Conservation (phyloP, 2,888 invertebrate species). For the Microctonus aethiopoides region DNA sequence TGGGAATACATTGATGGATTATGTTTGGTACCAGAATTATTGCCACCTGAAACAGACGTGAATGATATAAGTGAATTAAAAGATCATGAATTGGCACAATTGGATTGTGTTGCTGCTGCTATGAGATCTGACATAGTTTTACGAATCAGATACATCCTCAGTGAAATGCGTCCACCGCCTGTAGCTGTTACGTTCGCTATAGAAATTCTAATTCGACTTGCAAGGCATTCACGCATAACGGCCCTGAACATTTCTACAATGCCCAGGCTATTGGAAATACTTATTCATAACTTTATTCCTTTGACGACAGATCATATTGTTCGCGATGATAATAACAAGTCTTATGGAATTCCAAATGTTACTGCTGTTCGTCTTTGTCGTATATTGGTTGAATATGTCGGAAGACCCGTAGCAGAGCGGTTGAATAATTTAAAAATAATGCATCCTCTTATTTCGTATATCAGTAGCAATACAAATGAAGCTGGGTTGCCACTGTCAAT, state of each 20-base stretch:
- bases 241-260: conserved; percentile 74
- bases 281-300: conserved; percentile 74
- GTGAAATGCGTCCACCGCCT: conserved; percentile 76
- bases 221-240: conserved; percentile 79
- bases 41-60: conserved; percentile 59
- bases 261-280: conserved; percentile 74
- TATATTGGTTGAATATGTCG: conserved; percentile 71
- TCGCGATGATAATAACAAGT: conserved; percentile 66
- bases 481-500: conserved; percentile 52
- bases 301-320: conserved; percentile 52
- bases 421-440: conserved; percentile 67
- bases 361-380: conserved; percentile 80
- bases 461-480: conserved; percentile 66
- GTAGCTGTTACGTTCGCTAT: conserved; percentile 80
- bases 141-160: conserved; percentile 83
- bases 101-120: conserved; percentile 81
- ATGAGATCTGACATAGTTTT: conserved; percentile 81
- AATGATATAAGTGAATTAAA: conserved; percentile 76
- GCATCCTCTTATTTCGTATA: conserved; percentile 70
- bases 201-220: conserved; percentile 82
- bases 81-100: conserved; percentile 87
- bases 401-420: conserved; percentile 52
- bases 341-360: conserved; percentile 76
- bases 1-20: conserved; percentile 66
- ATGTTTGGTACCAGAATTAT: conserved; percentile 56